phyloP scores from a whole-genome alignment of 2,888 invertebrate genomes.

The Lysandra coridon region DNA sequence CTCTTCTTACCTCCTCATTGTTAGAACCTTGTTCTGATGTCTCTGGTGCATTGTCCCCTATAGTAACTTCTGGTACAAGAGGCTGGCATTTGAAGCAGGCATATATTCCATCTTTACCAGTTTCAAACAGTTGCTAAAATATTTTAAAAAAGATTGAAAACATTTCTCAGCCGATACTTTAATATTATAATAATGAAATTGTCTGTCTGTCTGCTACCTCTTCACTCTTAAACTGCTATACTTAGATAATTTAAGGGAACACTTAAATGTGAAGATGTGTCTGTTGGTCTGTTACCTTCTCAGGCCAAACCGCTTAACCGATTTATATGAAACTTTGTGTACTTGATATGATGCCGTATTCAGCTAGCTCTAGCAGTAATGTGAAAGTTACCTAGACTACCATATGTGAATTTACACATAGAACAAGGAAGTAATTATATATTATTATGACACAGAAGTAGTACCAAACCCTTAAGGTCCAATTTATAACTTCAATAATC shows the following conservation, averaged over 20 bases:
- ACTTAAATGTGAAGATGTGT: neutral
- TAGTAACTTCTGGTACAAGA: slow-evolving; percentile 71
- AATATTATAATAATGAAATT: neutral
- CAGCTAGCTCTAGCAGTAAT: neutral
- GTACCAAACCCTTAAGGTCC: neutral
- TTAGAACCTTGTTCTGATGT: slow-evolving; percentile 47
- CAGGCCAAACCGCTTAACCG: neutral
- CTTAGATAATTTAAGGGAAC: no score
- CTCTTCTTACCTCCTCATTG: slow-evolving; percentile 49
- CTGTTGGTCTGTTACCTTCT: neutral
- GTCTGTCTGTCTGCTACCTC: neutral
- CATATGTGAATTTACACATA: neutral
- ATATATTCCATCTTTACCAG: slow-evolving; percentile 67
- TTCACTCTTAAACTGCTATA: neutral
- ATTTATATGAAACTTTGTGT: neutral
- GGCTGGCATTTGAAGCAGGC: slow-evolving; percentile 77
- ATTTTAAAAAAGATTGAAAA: no score
- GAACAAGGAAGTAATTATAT: neutral
- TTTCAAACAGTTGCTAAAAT: slow-evolving; percentile 72
- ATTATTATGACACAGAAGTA: neutral
- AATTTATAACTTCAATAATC: neutral
- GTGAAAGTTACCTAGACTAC: neutral
- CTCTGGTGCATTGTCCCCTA: slow-evolving; percentile 55
- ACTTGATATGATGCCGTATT: neutral
- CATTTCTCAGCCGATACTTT: neutral